Percentiles rank a stretch among this genome's conserved stretches.
phyloP scores from a whole-genome alignment of 2,797 vertebrate genomes.

The Melanotaenia maccullochi region DNA sequence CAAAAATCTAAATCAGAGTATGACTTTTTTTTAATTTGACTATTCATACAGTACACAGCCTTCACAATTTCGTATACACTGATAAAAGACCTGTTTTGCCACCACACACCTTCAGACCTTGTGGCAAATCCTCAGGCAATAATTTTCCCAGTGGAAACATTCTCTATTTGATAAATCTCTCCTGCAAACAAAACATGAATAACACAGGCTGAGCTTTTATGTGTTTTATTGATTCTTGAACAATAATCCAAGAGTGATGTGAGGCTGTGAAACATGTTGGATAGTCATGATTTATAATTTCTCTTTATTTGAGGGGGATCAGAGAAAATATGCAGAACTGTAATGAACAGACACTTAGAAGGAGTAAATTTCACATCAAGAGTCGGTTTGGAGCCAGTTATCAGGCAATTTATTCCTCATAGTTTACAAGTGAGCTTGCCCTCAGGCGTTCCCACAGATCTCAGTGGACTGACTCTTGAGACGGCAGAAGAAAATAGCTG shows the following conservation, averaged over 20 bases:
- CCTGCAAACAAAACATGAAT: conserved; percentile 43
- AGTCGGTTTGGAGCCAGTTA: conserved; percentile 53
- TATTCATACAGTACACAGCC: conserved; percentile 6
- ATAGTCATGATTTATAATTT: conserved; percentile 19
- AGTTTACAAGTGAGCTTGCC: conserved; percentile 50
- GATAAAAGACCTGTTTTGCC: conserved; percentile 1
- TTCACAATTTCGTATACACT: not conserved
- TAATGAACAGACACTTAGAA: conserved; percentile 45
- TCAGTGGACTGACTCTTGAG: conserved; percentile 46
- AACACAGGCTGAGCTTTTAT: conserved; percentile 26
- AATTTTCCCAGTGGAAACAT: conserved; percentile 38
- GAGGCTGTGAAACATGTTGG: conserved; percentile 12
- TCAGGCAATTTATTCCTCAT: conserved; percentile 55
- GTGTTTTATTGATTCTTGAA: conserved; percentile 51
- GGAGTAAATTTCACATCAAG: conserved; percentile 18
- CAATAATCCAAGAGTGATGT: conserved; percentile 28
- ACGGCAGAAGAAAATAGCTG: conserved; percentile 45
- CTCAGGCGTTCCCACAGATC: conserved; percentile 47
- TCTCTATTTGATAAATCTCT: conserved; percentile 35
- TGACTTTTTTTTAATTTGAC: not conserved
- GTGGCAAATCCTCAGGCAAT: conserved; percentile 9
- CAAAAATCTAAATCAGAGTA: not conserved
- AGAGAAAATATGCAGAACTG: conserved; percentile 19
- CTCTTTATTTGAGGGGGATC: conserved; percentile 23
- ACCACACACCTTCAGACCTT: not conserved